These are phyloP conservation scores for Scolopax mira DNA, from an alignment of 2,113 vertebrate genomes.

Conservation along the genomic window DNA sequence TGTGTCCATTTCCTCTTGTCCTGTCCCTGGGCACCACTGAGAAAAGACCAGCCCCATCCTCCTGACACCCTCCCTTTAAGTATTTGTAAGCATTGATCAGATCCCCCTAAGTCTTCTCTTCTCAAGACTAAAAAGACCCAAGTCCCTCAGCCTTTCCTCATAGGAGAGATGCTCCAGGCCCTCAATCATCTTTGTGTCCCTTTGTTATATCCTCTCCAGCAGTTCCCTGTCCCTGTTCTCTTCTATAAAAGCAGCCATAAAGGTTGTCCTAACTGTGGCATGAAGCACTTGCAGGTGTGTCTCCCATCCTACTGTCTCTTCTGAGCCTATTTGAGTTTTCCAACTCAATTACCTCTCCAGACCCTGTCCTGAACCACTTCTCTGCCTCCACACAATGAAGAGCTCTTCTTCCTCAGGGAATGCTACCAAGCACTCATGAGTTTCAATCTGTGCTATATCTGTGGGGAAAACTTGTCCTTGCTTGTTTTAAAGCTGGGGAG, in stretches of 20 bases:
- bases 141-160: no score
- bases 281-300: rapidly evolving
- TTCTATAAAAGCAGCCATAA: not conserved
- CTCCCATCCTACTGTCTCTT: not conserved
- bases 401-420: not conserved
- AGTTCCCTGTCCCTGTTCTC: no score
- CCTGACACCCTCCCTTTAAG: no score
- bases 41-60: no score
- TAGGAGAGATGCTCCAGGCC: no score
- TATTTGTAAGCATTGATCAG: no score
- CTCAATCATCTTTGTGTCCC: no score
- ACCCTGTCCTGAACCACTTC: not conserved
- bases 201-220: no score
- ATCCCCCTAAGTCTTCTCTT: no score
- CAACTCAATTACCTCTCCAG: not conserved
- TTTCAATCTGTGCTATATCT: not conserved
- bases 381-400: not conserved
- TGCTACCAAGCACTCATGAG: not conserved
- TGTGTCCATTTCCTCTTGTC: no score
- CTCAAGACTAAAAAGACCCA: no score
- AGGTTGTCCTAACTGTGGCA: not conserved
- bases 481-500: not conserved
- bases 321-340: not conserved
- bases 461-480: not conserved
- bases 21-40: no score